Conservation (phyloP, 2,113 vertebrate genomes). For the Myrmophylax atrothorax region DNA sequence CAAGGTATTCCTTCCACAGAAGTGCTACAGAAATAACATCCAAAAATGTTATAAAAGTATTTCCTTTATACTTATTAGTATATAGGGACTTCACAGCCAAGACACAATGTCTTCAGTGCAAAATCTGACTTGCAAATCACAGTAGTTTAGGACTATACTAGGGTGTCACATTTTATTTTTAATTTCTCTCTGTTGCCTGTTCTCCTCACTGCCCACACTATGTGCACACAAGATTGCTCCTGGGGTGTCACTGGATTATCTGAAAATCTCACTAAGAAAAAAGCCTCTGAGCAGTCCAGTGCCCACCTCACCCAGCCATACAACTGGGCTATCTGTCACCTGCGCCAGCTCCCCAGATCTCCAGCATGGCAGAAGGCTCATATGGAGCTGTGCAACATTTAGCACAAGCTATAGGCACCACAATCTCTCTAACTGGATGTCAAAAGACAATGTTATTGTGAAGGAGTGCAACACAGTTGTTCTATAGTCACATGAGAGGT, state of each 20-base stretch:
- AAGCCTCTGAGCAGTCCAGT: neutral
- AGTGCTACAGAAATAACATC: neutral
- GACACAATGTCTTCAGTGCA: neutral
- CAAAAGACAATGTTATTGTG: neutral
- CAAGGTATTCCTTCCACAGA: neutral
- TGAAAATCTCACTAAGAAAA: neutral
- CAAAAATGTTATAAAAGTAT: neutral
- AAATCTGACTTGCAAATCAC: neutral
- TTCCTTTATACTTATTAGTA: neutral
- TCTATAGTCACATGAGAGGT: neutral
- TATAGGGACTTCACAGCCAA: neutral
- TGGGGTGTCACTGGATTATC: neutral
- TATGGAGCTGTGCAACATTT: accelerated
- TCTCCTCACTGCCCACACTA: neutral
- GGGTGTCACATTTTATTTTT: neutral
- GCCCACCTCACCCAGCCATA: neutral
- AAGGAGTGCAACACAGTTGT: neutral
- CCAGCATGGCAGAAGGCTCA: neutral
- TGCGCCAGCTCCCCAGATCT: neutral
- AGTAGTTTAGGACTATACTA: neutral
- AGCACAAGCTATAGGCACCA: neutral
- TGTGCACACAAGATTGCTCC: accelerated
- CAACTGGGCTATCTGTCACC: neutral
- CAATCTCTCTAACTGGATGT: neutral
- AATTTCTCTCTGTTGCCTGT: accelerated